Conservation (phyloP, 2,888 invertebrate species). For the Amorpha juglandis region DNA sequence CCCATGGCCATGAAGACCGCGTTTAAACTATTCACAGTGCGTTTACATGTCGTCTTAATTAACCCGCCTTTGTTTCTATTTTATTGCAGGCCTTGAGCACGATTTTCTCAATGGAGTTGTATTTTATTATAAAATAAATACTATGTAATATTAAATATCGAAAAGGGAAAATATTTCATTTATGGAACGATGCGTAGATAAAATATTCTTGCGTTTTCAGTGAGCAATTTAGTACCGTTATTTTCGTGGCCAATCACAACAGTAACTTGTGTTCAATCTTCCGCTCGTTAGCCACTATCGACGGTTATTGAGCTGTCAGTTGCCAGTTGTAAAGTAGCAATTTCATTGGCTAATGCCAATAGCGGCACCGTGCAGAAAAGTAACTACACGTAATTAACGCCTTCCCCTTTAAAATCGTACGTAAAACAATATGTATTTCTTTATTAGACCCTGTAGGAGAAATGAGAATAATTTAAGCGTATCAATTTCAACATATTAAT, state of each 20-base stretch:
- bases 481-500: too few relatives aligned
- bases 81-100: background rate
- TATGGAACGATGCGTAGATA: too few relatives aligned
- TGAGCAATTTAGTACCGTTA: conserved; percentile 5
- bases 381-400: conserved; percentile 18
- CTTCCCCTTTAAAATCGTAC: conserved; percentile 7
- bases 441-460: background rate
- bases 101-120: background rate
- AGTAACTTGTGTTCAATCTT: conserved; percentile 29
- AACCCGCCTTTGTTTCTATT: conserved; percentile 8
- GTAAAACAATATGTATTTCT: background rate
- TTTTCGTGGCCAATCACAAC: conserved; percentile 25
- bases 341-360: conserved; percentile 26
- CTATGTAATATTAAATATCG: too few relatives aligned
- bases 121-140: background rate
- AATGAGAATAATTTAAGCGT: background rate
- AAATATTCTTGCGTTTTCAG: background rate
- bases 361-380: conserved; percentile 8
- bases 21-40: conserved; percentile 4
- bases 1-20: conserved; percentile 16
- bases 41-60: background rate
- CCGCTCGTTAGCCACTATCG: conserved; percentile 29
- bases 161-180: too few relatives aligned
- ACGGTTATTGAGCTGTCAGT: conserved; percentile 28
- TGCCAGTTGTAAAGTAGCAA: conserved; percentile 25